Base-by-base conservation (phyloP, 92 coral and sea anemone species). In the Heteractis magnifica region DNA sequence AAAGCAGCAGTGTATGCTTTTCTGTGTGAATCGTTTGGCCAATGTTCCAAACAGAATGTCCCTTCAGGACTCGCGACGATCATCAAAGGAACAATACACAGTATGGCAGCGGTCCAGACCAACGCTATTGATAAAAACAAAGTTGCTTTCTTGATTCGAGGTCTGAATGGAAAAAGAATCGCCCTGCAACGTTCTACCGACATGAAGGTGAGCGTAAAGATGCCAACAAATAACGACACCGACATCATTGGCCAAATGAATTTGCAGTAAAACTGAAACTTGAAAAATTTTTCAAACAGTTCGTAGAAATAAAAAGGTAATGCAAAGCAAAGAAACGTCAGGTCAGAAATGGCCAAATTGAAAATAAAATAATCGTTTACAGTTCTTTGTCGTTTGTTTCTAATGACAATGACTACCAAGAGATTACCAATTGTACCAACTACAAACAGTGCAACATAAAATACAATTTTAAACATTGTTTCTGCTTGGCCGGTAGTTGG, bases 221-320 rank as follows among this genome's bases (percentile, higher is more conserved):
- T 80, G 74, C 97, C 92, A 10, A 89, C 94, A 56, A 87, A 89
- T 70, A 93, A 71, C 51, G 91, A 86, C 7, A 93, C 85, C 1
- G 97, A 93, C 97, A 93, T 93, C 84, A 93, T 85, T 1, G 97
- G 97, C 97, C 97, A 93, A 18, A 91, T 79, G 10, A 90, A 75
- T 84, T 91, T 93, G 79, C 97, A 93, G 80, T 93, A 91, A 52
- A 93, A 93, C 19, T 76, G 49, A 72, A 83, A 86, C 79, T 92
- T 89, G 60, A 72, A 72, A 55, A 93, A 86, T 34, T 56, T 11
- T n/a, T 84, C 77, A 64, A 93, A 93, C 6, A 91, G 90, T 34
- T 91, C 94, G 71, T 93, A 93, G 65, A 85, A 81, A 75, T 91
- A 93, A 34, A 87, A 87, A 13, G 97, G 97, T 18, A 91, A 82